Base-by-base conservation (phyloP, 2,888 invertebrate species). In the Mystacides longicornis region DNA sequence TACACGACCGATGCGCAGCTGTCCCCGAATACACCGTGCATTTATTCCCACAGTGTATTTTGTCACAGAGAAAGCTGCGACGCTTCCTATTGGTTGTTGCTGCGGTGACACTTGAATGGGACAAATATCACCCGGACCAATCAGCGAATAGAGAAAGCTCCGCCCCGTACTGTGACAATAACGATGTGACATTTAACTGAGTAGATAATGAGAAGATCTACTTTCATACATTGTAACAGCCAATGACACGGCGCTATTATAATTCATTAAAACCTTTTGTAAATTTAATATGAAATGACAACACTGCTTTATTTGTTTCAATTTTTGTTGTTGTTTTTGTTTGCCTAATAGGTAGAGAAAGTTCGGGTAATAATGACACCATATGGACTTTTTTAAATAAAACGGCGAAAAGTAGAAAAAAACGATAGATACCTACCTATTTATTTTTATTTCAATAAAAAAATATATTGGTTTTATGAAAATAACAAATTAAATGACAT, bases 31-130 rank as follows among this genome's bases (percentile, higher is more conserved):
- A 37, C n/a, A 37, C 14, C 14, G 16, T 16, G 3, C 16, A 27
- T 11, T 11, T 27, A 27, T 11, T 7, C 27, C n/a, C n/a, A 27
- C 11, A 27, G 3, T 37, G 16, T 37, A 7, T 7, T 37, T 37
- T 37, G 37, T 37, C 37, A 37, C 37, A 37, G 37, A 37, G 37
- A 37, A 37, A 37, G 37, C 37, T 14, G 37, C 37, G 37, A 14
- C 37, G 37, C 3, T 14, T 37, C 37, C 16, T 16, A 37, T 37
- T 37, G 37, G 37, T 37, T 16, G 37, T 7, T 4, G 7, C 3
- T 14, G 14, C 37, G 14, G 37, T 37, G 37, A 37, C 37, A 37
- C 14, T 37, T 3, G 37, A 37, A 37, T 37, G 37, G n/a, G 37
- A 37, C 37, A 37, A 37, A 37, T 37, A n/a, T 37, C 7, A 37